A percentile compares a stretch with the other conserved stretches of the same genome.
Conservation (phyloP, 2,888 invertebrate species). For the Lasioglossum marginatum region DNA sequence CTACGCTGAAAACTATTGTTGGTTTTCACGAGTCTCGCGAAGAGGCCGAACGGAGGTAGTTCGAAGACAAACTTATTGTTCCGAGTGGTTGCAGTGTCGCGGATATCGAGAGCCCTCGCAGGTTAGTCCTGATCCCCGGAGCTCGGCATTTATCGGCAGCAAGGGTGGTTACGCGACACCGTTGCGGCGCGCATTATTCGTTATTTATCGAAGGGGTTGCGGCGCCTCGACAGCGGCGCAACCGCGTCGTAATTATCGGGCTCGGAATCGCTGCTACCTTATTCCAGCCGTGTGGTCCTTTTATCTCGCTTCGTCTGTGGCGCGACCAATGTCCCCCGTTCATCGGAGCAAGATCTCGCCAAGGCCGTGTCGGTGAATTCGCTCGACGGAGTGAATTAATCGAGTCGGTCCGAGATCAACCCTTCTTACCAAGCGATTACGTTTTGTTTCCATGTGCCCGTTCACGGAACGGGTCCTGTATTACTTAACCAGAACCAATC, state of each 20-base stretch:
- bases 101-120: neutral
- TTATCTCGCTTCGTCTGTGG: constrained; percentile 4
- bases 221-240: constrained; percentile 7
- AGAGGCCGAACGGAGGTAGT: no score
- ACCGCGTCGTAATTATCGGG: constrained; percentile 41
- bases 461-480: neutral
- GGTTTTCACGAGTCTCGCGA: no score
- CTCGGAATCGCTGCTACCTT: constrained; percentile 27
- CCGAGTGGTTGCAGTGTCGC: neutral
- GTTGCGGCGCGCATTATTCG: constrained; percentile 26
- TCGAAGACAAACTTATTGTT: neutral
- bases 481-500: neutral
- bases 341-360: constrained; percentile 1
- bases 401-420: neutral
- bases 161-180: constrained; percentile 11
- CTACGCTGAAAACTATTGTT: no score
- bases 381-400: neutral
- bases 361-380: neutral
- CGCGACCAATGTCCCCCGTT: neutral
- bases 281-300: constrained; percentile 19
- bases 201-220: constrained; percentile 23
- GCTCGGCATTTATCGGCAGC: constrained; percentile 14
- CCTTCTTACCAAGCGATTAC: neutral
- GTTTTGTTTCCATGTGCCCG: neutral
- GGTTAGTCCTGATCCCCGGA: neutral